Conservation (phyloP, 2,797 vertebrate genomes). For the Acrocephalus scirpaceus region DNA sequence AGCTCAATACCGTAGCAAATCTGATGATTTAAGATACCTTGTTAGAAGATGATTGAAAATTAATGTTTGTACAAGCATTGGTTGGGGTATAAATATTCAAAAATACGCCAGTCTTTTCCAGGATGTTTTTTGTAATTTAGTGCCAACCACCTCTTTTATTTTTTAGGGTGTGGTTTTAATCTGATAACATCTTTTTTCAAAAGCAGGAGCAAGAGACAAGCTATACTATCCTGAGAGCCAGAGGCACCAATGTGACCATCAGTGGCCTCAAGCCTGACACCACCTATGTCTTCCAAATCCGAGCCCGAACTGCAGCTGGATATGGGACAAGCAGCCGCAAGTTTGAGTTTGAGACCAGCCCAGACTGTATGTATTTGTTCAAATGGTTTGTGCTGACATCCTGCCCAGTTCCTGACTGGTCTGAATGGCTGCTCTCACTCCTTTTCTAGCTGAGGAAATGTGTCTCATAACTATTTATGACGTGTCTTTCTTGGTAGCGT, state of each 20-base stretch:
- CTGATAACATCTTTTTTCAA: conserved; percentile 59
- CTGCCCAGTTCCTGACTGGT: background rate
- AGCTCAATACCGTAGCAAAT: background rate
- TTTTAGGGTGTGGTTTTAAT: conserved; percentile 65
- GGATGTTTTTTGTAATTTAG: background rate
- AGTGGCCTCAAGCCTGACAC: conserved; percentile 94
- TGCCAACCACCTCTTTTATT: background rate
- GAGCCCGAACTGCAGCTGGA: conserved; percentile 94
- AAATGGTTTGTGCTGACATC: background rate
- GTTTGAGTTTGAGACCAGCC: conserved; percentile 97
- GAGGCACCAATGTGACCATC: conserved; percentile 92
- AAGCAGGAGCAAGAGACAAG: conserved; percentile 99
- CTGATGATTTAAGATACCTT: background rate
- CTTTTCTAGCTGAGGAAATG: background rate
- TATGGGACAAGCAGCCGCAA: conserved; percentile 94
- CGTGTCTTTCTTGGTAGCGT: background rate
- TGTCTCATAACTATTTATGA: background rate
- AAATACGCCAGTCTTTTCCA: background rate
- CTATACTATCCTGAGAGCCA: conserved; percentile 95
- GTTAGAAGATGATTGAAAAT: background rate
- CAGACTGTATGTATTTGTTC: conserved; percentile 88
- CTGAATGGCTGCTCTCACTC: conserved; percentile 9
- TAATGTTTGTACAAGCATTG: background rate
- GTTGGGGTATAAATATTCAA: background rate
- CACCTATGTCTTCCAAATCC: conserved; percentile 94